These are phyloP conservation scores for Rhizoglyphus robini DNA, from an alignment of 1,140 invertebrate species.

Conservation along the genomic window DNA sequence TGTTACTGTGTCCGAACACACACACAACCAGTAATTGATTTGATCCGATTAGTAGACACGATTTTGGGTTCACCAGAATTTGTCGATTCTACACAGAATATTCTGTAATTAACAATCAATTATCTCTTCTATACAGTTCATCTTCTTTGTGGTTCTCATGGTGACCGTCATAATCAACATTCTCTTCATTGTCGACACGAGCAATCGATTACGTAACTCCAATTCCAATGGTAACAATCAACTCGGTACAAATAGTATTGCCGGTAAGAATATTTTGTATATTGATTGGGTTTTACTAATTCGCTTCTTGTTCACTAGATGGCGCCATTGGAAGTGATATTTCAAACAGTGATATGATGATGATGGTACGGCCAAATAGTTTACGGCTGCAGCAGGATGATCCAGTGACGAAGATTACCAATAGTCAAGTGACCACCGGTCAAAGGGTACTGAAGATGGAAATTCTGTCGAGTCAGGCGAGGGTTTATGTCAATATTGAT, in stretches of 20 bases:
- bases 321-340: no score
- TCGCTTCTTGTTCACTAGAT: no score
- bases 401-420: background rate
- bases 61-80: background rate
- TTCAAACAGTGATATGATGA: background rate
- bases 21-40: background rate
- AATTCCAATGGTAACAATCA: background rate
- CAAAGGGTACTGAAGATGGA: constrained; percentile 35
- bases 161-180: constrained; percentile 43
- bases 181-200: constrained; percentile 44
- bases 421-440: background rate
- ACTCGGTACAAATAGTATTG: background rate
- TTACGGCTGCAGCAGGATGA: background rate
- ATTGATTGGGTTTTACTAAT: background rate
- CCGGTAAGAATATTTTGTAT: background rate
- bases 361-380: background rate
- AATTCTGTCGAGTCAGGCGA: constrained; percentile 43
- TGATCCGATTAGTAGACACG: background rate
- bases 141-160: constrained; percentile 39
- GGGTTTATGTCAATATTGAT: constrained; percentile 44
- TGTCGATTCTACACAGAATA: background rate
- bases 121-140: background rate
- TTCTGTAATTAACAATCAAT: background rate
- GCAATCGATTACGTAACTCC: constrained; percentile 34
- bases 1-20: background rate